Conservation (phyloP, 2,797 vertebrate species). For the Trachurus trachurus region DNA sequence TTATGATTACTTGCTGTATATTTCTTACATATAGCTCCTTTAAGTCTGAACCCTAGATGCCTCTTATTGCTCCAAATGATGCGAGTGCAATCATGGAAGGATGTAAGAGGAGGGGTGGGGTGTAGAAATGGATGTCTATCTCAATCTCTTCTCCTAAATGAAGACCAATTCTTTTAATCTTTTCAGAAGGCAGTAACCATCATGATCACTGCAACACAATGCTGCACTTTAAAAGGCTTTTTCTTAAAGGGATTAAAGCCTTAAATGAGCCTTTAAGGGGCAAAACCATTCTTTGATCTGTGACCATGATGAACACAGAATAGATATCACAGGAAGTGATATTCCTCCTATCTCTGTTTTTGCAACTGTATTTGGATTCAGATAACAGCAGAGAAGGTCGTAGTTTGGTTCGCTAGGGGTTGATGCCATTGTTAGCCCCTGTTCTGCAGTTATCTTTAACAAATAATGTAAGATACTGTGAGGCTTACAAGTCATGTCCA, state of each 20-base stretch:
- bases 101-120: neutral
- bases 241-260: slow-evolving; percentile 19
- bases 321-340: slow-evolving; percentile 18
- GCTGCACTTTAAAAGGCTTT: slow-evolving; percentile 16
- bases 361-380: slow-evolving; percentile 17
- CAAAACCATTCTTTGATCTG: slow-evolving; percentile 44
- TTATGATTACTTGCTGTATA: too few relatives aligned
- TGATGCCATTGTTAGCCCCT: neutral
- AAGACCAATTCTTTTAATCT: slow-evolving; percentile 44
- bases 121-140: slow-evolving; percentile 23
- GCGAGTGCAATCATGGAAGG: slow-evolving; percentile 7
- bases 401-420: neutral
- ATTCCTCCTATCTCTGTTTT: slow-evolving; percentile 2
- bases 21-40: too few relatives aligned
- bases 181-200: slow-evolving; percentile 37
- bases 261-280: slow-evolving; percentile 28
- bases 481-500: neutral
- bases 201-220: slow-evolving; percentile 42
- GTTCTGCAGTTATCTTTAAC: neutral
- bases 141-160: slow-evolving; percentile 33
- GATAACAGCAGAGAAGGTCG: neutral
- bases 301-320: slow-evolving; percentile 22
- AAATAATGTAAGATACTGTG: neutral
- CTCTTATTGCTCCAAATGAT: slow-evolving; percentile 17
- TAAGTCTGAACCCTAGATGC: slow-evolving; percentile 4